Percentiles rank a stretch among this genome's conserved stretches.
These are phyloP conservation scores for Thunnus thynnus DNA, from an alignment of 2,113 vertebrate genomes.

Conservation along the genomic window DNA sequence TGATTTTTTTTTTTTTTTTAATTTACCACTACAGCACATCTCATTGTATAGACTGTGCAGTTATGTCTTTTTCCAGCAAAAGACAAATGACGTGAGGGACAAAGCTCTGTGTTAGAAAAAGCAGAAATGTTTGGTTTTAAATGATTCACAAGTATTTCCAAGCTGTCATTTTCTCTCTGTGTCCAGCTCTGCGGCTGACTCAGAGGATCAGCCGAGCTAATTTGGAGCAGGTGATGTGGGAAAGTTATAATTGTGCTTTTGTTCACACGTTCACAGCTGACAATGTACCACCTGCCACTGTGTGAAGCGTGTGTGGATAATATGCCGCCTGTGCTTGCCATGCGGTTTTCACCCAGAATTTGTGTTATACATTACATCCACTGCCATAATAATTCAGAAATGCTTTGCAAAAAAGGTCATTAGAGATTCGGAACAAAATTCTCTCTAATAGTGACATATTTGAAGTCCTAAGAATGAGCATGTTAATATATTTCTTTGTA, in stretches of 20 bases:
- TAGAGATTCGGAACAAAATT: slow-evolving; percentile 18
- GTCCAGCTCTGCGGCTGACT: slow-evolving; percentile 49
- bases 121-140: slow-evolving; percentile 19
- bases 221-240: slow-evolving; percentile 73
- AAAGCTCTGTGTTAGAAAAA: background rate
- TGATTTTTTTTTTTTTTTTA: background rate
- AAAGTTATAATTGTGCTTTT: slow-evolving; percentile 79
- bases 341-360: slow-evolving; percentile 34
- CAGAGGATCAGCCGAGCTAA: slow-evolving; percentile 45
- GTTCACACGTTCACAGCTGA: slow-evolving; percentile 78
- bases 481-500: slow-evolving; percentile 13
- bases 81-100: too few species aligned
- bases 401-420: slow-evolving; percentile 44
- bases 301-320: slow-evolving; percentile 50
- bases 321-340: slow-evolving; percentile 45
- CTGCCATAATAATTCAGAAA: slow-evolving; percentile 18
- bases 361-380: slow-evolving; percentile 42
- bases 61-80: too few species aligned
- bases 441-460: background rate
- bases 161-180: slow-evolving; percentile 36
- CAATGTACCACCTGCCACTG: slow-evolving; percentile 74
- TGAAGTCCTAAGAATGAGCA: background rate
- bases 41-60: too few species aligned
- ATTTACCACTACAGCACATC: too few species aligned
- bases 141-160: slow-evolving; percentile 42